Base-by-base conservation (phyloP, 2,888 invertebrate species). In the Epirrhoe tristata region DNA sequence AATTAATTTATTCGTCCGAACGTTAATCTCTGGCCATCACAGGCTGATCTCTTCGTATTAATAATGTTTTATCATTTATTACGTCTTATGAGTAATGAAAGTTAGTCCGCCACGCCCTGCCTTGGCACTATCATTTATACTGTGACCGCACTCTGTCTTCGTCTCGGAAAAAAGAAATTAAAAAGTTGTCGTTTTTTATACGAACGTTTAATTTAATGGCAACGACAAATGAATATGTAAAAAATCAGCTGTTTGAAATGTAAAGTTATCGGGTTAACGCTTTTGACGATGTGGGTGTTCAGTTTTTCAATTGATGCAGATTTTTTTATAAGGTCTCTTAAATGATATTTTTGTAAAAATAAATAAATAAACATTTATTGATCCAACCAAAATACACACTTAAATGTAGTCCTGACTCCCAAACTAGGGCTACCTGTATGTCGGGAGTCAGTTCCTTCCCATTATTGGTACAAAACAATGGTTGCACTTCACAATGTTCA, bases 61-160 rank as follows among this genome's bases (percentile, higher is more conserved):
- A 93, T 93, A 93, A 93, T 93, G 92, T 92, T 90, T 93, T 93
- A 93, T 93, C 92, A 93, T 93, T 93, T 93, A 92, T 93, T 91
- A 93, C 86, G 81, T 83, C 82, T 81, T 79, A 81, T 92, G 93
- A 93, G 93, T 93, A 93, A 93, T 93, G 93, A 91, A 92, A 92
- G 88, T 92, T 88, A 87, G 85, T 81, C 87, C 73, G 87, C 86
- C 91, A 90, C 93, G 93, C 93, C 92, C 91, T 86, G 86, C 86
- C 82, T 86, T 83, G 84, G 83, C 85, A 80, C 64, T 68, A 68
- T 68, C 32, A 61, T 61, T 64, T 61, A 68, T 58, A 57, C 68
- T 68, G 68, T 68, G 68, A 61, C 51, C 61, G 81, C 86, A 88
- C 89, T 92, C 88, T 79, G 88, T 93, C 93, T 92, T 92, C 91